A percentile compares a stretch with the other conserved stretches of the same genome.
phyloP scores from a whole-genome alignment of 1,140 invertebrate species.

The Solenopsis invicta region DNA sequence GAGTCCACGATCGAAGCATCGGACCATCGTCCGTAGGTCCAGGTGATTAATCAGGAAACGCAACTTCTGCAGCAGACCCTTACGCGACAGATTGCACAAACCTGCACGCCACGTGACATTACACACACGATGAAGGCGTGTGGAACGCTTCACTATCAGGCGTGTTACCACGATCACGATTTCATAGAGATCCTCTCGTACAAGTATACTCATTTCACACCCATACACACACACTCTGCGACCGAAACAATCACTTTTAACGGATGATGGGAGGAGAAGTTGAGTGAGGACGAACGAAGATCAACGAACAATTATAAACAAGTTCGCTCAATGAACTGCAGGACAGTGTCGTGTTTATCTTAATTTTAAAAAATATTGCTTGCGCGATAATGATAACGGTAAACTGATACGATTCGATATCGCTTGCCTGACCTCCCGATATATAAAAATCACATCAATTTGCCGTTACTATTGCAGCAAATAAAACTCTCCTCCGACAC shows the following conservation, averaged over 20 bases:
- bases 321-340: not conserved
- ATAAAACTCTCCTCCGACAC: not conserved
- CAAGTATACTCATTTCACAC: constrained; percentile 8
- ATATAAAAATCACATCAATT: constrained; percentile 50
- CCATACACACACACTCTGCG: not conserved
- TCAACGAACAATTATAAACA: not conserved
- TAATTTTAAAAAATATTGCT: not conserved
- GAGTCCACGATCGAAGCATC: constrained; percentile 20
- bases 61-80: not conserved
- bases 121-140: not conserved
- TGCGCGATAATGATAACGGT: constrained; percentile 51
- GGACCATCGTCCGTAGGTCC: constrained; percentile 34
- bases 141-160: constrained; percentile 28
- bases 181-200: constrained; percentile 5
- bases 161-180: constrained; percentile 24
- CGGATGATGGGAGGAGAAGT: not conserved
- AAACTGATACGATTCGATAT: constrained; percentile 50
- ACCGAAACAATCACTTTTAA: not conserved
- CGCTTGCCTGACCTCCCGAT: not conserved
- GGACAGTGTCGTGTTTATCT: not conserved
- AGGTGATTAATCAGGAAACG: constrained; percentile 29
- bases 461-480: constrained; percentile 45
- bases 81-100: not conserved
- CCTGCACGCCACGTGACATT: constrained; percentile 19
- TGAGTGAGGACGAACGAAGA: not conserved